Evolutionary conservation across 2,888 invertebrate genomes (phyloP).

Genomic region (Tiphia femorata): DNA sequence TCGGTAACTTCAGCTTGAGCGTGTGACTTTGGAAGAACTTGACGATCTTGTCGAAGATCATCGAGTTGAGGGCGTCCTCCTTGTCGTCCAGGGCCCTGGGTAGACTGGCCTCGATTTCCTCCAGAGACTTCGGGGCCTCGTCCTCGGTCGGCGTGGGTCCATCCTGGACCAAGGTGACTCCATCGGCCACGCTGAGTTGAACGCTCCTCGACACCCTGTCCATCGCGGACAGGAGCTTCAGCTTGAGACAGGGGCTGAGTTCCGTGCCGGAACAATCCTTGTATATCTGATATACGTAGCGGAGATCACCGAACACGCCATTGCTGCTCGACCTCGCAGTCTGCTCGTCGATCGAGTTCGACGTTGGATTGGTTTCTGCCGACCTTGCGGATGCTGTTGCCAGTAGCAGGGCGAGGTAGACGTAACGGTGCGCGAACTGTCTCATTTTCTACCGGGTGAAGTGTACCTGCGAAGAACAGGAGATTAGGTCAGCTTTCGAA

Average conservation of each 20-base stretch:
- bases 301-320: conserved; percentile 75
- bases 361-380: conserved; percentile 50
- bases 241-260: conserved; percentile 80
- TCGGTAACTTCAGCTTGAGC: conserved; percentile 84
- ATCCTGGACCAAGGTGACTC: conserved; percentile 82
- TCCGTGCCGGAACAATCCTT: conserved; percentile 81
- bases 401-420: conserved; percentile 52
- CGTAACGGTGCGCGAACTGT: conserved; percentile 49
- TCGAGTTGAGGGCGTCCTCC: conserved; percentile 78
- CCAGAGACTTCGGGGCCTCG: conserved; percentile 71
- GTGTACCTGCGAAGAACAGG: neutral
- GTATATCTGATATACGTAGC: conserved; percentile 83
- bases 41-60: conserved; percentile 81
- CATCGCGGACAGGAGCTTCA: conserved; percentile 83
- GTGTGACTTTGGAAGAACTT: conserved; percentile 85
- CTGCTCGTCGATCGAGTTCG: conserved; percentile 60
- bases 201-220: conserved; percentile 78
- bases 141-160: conserved; percentile 47
- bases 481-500: neutral
- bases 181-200: conserved; percentile 78
- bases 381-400: conserved; percentile 58
- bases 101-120: conserved; percentile 78
- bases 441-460: conserved; percentile 46
- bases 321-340: conserved; percentile 54
- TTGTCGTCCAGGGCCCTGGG: conserved; percentile 81